Base-by-base conservation (phyloP, 2,113 vertebrate genomes). In the Emydocephalus ijimae region DNA sequence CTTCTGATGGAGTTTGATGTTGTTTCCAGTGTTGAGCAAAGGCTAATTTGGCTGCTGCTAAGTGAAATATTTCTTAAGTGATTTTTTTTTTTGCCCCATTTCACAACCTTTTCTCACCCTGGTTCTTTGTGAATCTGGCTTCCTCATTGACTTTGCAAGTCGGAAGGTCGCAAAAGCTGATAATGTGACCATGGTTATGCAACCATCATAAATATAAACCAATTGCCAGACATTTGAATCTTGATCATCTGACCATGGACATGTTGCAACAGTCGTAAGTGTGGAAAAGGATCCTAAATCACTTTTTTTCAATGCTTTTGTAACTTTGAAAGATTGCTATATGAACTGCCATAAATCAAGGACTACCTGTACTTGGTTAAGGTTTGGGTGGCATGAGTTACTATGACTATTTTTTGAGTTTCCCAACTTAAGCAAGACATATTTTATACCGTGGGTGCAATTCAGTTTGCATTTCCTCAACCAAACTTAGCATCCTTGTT, bases 401-500 rank as follows among this genome's bases (percentile, higher is more conserved):
- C 8, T 50, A 50, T 50, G 24, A 7, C 48, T 15, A 12, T 45
- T 57, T 87, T 92, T 54, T 90, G 93, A 87, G 93, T 94, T 93
- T 89, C 24, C 56, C 89, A 88, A 50, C 93, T 39, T 93, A 64
- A 91, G 95, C 91, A 14, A 92, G 56, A 10, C 94, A 74, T 91
- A 89, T 93, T 95, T 95, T 95, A 95, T 2, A 74, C 92, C 43
- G 57, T 64, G 48, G 57, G 85, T 69, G 55, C 92, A 93, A 91
- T 91, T 96, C 18, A 0, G 90, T 96, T 96, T 97, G 95, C 96
- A 96, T 95, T 97, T 96, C 94, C 94, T 96, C 94, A 94, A 95
- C 96, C 98, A 97, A 98, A 97, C 95, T 96, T 96, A 96, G 93
- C 93, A 97, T 95, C 97, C 97, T 96, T 96, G 96, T 93, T 94